Evolutionary conservation across 2,888 invertebrate species (phyloP).

Genomic region (Muscina levida): DNA sequence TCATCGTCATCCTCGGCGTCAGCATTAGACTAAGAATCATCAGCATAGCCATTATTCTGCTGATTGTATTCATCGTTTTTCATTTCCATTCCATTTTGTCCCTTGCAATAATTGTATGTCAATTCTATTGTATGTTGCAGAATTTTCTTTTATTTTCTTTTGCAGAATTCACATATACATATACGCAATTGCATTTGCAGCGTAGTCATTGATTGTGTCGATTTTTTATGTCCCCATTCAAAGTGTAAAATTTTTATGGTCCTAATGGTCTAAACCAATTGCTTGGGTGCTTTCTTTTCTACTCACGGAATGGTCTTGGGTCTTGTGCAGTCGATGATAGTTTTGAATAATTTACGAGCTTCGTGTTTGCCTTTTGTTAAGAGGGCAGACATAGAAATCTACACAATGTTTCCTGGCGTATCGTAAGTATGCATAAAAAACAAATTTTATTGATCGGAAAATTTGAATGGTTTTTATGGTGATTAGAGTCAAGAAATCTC

Average conservation of each 20-base stretch:
- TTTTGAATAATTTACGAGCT: conserved; percentile 62
- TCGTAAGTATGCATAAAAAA: conserved; percentile 36
- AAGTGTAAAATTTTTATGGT: conserved; percentile 58
- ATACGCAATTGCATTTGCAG: conserved; percentile 50
- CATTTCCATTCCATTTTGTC: conserved; percentile 1
- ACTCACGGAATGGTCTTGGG: too few species aligned
- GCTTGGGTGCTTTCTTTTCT: conserved; percentile 7
- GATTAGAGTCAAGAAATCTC: conserved; percentile 7
- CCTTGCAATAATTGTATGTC: conserved; percentile 47
- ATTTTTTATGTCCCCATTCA: conserved; percentile 29
- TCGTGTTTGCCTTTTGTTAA: conserved; percentile 31
- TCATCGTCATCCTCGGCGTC: conserved; percentile 31
- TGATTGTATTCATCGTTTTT: conserved; percentile 57
- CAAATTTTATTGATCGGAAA: conserved; percentile 44
- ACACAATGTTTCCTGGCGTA: background rate
- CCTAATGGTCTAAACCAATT: conserved; percentile 50
- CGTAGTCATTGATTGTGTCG: conserved; percentile 46
- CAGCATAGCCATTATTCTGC: conserved; percentile 7
- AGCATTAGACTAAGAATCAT: background rate
- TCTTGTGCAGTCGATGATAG: conserved; percentile 43
- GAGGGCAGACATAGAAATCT: background rate
- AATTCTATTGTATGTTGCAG: conserved; percentile 40
- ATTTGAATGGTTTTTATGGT: conserved; percentile 44
- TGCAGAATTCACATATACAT: conserved; percentile 3
- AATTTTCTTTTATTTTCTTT: conserved; percentile 16